Conservation (phyloP, 2,113 vertebrate genomes). For the Galeopterus variegatus region DNA sequence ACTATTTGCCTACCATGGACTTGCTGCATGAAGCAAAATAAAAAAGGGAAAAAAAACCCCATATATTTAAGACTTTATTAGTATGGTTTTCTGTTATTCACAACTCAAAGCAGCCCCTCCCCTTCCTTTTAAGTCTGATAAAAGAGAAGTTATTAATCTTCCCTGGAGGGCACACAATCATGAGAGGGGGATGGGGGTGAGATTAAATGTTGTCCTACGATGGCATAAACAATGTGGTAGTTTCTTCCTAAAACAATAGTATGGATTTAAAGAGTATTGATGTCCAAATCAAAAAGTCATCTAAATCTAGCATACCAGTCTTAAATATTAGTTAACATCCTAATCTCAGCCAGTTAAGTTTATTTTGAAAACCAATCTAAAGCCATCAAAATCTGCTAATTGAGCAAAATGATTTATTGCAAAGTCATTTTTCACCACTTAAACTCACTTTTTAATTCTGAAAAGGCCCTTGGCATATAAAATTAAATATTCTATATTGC, state of each 20-base stretch:
- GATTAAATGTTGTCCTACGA: not conserved
- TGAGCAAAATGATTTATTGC: not conserved
- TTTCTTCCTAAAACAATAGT: not conserved
- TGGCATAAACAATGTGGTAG: not conserved
- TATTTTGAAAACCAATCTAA: conserved; percentile 42
- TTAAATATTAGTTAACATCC: conserved; percentile 8
- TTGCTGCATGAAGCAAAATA: not conserved
- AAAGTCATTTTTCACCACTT: not conserved
- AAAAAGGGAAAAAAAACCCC: not conserved
- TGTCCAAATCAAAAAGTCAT: not conserved
- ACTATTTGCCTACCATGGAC: not conserved
- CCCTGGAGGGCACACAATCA: not conserved
- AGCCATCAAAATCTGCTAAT: not conserved
- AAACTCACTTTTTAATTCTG: not conserved
- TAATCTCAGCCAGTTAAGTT: not conserved
- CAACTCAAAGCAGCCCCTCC: not conserved
- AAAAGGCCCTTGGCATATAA: not conserved
- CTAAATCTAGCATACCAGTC: not conserved
- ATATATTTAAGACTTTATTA: not conserved
- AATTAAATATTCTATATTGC: not conserved
- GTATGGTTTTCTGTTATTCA: not conserved
- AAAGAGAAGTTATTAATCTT: not conserved
- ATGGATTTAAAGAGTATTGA: not conserved
- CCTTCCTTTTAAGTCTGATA: not conserved
- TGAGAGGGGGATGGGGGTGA: not conserved